These are phyloP conservation scores for Cheilinus undulatus DNA, from an alignment of 2,113 vertebrate genomes.

Conservation along the genomic window DNA sequence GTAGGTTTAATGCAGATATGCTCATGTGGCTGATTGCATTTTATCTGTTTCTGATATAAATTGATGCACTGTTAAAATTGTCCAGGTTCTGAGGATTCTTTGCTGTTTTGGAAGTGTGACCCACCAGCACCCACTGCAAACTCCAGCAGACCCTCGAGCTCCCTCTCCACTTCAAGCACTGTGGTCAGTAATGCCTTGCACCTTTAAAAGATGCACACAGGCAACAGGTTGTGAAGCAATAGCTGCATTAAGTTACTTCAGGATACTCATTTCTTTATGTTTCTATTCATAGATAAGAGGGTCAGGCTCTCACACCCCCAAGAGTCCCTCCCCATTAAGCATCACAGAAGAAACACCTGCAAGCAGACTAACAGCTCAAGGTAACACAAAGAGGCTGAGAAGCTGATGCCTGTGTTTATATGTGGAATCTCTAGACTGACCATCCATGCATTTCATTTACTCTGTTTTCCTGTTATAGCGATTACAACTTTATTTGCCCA, in stretches of 20 bases:
- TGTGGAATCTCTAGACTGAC: too few species aligned
- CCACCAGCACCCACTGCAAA: slow-evolving; percentile 61
- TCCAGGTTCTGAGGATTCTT: slow-evolving; percentile 88
- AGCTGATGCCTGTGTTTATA: too few species aligned
- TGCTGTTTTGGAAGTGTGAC: slow-evolving; percentile 84
- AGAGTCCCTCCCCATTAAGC: slow-evolving; percentile 44
- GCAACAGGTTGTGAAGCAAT: slow-evolving; percentile 10
- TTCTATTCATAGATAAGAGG: slow-evolving; percentile 80
- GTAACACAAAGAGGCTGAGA: slow-evolving; percentile 66
- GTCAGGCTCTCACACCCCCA: slow-evolving; percentile 62
- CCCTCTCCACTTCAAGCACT: slow-evolving; percentile 94
- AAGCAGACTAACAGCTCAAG: slow-evolving; percentile 87
- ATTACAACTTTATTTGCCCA: too few species aligned
- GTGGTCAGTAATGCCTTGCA: slow-evolving; percentile 81
- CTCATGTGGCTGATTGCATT: neutral
- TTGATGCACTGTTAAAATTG: neutral
- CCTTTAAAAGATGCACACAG: neutral
- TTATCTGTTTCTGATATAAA: neutral
- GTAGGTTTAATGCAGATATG: slow-evolving; percentile 26
- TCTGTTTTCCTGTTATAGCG: slow-evolving; percentile 21
- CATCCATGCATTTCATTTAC: too few species aligned
- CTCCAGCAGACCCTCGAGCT: slow-evolving; percentile 84
- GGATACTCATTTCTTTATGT: slow-evolving; percentile 19
- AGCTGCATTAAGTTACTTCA: slow-evolving; percentile 4
- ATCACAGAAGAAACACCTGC: slow-evolving; percentile 75